phyloP scores from a whole-genome alignment of 1,140 invertebrate genomes.

The Sarcophaga peregrina region DNA sequence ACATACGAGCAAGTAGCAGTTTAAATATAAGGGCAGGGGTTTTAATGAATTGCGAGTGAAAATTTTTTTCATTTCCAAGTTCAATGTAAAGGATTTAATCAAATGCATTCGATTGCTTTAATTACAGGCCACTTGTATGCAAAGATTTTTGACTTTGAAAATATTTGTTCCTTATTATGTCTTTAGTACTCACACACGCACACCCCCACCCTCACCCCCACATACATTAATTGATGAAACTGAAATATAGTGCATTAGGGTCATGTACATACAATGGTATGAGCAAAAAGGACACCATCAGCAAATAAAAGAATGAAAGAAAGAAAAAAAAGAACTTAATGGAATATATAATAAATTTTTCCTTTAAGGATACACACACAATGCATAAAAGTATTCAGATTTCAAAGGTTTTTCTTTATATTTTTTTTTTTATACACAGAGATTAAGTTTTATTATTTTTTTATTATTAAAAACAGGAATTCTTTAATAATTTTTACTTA shows the following conservation, averaged over 20 bases:
- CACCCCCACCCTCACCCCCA: background rate
- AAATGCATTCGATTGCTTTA: background rate
- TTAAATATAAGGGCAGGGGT: too few relatives aligned
- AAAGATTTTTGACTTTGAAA: background rate
- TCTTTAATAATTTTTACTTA: background rate
- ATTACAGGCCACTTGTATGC: background rate
- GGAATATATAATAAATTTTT: too few relatives aligned
- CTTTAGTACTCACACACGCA: background rate
- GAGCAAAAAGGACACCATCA: too few relatives aligned
- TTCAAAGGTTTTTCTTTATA: background rate
- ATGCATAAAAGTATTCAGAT: background rate
- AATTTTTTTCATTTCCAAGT: constrained; percentile 19
- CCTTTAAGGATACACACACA: constrained; percentile 38
- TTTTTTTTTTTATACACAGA: too few relatives aligned
- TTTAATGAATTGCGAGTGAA: background rate
- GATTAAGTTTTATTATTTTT: too few relatives aligned
- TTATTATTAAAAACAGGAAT: too few relatives aligned
- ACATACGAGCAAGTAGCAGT: too few relatives aligned
- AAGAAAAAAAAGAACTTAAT: too few relatives aligned
- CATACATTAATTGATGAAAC: background rate
- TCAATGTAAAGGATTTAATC: constrained; percentile 33
- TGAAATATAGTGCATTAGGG: constrained; percentile 25
- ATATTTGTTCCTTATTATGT: background rate
- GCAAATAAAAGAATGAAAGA: too few relatives aligned
- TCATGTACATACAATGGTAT: constrained; percentile 7